A percentile compares a stretch with the other conserved stretches of the same genome.
Conservation (phyloP, 2,888 invertebrate species). For the Endomychus coccineus region DNA sequence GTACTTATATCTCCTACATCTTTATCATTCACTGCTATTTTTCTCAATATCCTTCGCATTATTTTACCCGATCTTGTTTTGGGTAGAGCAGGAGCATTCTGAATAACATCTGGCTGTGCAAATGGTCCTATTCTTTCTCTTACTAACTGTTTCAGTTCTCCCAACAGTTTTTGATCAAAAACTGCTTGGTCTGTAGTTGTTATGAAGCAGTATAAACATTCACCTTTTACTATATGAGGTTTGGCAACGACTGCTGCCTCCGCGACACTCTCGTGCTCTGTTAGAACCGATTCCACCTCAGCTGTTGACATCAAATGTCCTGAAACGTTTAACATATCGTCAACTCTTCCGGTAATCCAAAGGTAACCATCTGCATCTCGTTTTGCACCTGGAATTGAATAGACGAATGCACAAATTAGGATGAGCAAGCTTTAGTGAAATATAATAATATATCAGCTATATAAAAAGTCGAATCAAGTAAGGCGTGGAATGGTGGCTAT, state of each 20-base stretch:
- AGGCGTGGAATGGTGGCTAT: too few relatives aligned
- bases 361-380: slow-evolving; percentile 91
- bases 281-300: slow-evolving; percentile 79
- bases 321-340: slow-evolving; percentile 98
- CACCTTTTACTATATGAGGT: slow-evolving; percentile 92
- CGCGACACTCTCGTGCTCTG: slow-evolving; percentile 71
- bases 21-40: slow-evolving; percentile 82
- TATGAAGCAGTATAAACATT: slow-evolving; percentile 95
- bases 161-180: slow-evolving; percentile 63
- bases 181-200: slow-evolving; percentile 72
- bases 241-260: slow-evolving; percentile 96
- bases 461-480: too few relatives aligned
- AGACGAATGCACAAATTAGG: too few relatives aligned
- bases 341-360: slow-evolving; percentile 95
- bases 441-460: too few relatives aligned
- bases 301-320: slow-evolving; percentile 97
- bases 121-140: slow-evolving; percentile 91
- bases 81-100: slow-evolving; percentile 88
- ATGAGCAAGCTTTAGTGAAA: too few relatives aligned
- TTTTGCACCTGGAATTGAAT: slow-evolving; percentile 69
- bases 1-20: slow-evolving; percentile 93
- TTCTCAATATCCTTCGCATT: slow-evolving; percentile 89
- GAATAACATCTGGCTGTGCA: slow-evolving; percentile 90
- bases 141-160: slow-evolving; percentile 69
- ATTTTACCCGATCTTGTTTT: slow-evolving; percentile 93